These are phyloP conservation scores for Drosophila kanekoi DNA, from an alignment of 2,888 invertebrate species.

Conservation along the genomic window DNA sequence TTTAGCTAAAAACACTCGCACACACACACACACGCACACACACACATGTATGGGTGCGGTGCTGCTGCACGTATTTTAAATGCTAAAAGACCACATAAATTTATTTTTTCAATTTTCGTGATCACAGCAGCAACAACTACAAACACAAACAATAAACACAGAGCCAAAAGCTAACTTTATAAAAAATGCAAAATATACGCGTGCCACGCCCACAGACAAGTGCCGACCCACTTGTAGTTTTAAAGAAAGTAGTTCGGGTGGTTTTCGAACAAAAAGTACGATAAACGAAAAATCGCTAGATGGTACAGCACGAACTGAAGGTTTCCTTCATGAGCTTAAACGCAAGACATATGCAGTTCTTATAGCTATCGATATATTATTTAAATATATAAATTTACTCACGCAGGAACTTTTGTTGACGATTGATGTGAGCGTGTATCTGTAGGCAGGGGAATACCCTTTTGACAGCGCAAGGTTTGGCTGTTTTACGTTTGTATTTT, in stretches of 20 bases:
- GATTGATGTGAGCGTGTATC: too few species aligned
- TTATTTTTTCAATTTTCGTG: slow-evolving; percentile 71
- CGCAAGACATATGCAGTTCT: too few species aligned
- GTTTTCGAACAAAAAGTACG: background rate
- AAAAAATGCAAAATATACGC: slow-evolving; percentile 66
- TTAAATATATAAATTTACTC: too few species aligned
- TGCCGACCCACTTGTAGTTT: background rate
- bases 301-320: slow-evolving; percentile 3
- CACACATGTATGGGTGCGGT: slow-evolving; percentile 2
- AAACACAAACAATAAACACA: slow-evolving; percentile 27
- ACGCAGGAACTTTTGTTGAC: too few species aligned
- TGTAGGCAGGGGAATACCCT: too few species aligned
- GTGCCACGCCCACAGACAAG: slow-evolving; percentile 48
- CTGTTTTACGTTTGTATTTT: too few species aligned
- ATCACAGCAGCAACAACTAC: slow-evolving; percentile 37
- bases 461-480: too few species aligned
- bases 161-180: slow-evolving; percentile 42
- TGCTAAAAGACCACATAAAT: slow-evolving; percentile 77
- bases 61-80: slow-evolving; percentile 64
- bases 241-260: background rate
- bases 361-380: too few species aligned
- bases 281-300: slow-evolving; percentile 10
- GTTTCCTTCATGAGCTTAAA: background rate
- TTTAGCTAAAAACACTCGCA: slow-evolving; percentile 15
- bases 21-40: background rate